Base-by-base conservation (phyloP, 2,113 vertebrate species). In the Passer domesticus region DNA sequence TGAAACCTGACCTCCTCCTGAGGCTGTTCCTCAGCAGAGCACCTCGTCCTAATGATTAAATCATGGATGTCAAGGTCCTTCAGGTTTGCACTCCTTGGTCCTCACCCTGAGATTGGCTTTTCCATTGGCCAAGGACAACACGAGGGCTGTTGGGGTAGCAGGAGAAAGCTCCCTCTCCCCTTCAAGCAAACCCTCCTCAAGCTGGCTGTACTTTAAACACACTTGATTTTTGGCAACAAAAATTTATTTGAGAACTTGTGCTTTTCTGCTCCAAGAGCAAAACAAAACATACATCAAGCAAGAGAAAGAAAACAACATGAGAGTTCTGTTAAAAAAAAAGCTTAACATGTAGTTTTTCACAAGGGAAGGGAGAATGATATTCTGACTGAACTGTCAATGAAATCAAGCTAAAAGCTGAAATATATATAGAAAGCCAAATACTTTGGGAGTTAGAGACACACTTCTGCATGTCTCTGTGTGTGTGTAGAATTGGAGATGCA, bases 361-460 rank as follows among this genome's bases (percentile, higher is more conserved):
- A 68, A 56, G 86, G 83, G 85, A 96, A 83, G 20, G 41, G 64
- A 86, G 86, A 96, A 94, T 53, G 20, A 21, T 81, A 53, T 93
- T 89, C 93, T 93, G 72, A 74, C 60, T 78, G 68, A 90, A 90
- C 56, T 74, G 83, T 81, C 83, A 87, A 84, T 68, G 50, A 89
- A 94, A 94, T 84, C 80, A 83, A 84, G 49, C 43, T 91, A 90
- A 90, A 87, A 90, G 58, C 76, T 85, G 66, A 73, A 83, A 82
- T 58, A 77, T 18, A 37, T 9, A 50, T 3, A 82, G 46, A 89
- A 95, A 47, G n/a, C 55, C 87, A 90, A 90, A 89, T 81, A 81
- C 60, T 94, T 89, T 56, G 64, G 60, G 85, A 87, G 79, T 72
- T 3, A 74, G 75, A 90, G 79, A 72, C 43, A 60, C 52, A 43